Evolutionary conservation across 2,113 vertebrate species (phyloP).

Genomic region (Catharus minimus): DNA sequence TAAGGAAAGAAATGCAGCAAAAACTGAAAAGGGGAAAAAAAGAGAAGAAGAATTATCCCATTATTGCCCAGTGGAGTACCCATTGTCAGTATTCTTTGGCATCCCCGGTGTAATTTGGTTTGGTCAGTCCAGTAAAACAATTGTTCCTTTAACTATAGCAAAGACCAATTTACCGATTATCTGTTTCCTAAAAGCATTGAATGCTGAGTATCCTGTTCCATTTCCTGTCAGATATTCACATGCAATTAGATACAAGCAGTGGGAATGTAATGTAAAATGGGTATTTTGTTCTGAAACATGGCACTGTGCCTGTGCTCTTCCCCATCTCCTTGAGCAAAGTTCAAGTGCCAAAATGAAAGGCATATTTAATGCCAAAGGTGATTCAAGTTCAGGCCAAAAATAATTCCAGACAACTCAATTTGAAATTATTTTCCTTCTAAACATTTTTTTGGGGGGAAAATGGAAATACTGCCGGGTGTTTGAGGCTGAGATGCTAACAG

Average conservation of each 20-base stretch:
- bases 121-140: conserved; percentile 22
- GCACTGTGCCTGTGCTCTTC: conserved; percentile 45
- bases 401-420: conserved; percentile 58
- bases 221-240: conserved; percentile 61
- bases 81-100: background rate
- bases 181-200: conserved; percentile 54
- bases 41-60: background rate
- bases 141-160: conserved; percentile 34
- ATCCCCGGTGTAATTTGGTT: background rate
- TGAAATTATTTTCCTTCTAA: conserved; percentile 41
- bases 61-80: background rate
- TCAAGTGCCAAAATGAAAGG: conserved; percentile 51
- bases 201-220: conserved; percentile 51
- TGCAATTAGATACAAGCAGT: conserved; percentile 50
- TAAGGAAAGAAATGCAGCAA: background rate
- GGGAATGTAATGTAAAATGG: conserved; percentile 49
- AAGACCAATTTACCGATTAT: conserved; percentile 16
- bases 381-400: conserved; percentile 63
- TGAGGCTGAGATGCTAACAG: conserved; percentile 26
- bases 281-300: conserved; percentile 57
- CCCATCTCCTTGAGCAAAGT: conserved; percentile 49
- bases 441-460: background rate
- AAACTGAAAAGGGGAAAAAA: background rate
- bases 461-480: background rate
- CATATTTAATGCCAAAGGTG: conserved; percentile 61